Percentiles rank a stretch among this genome's conserved stretches.
Conservation (phyloP, 2,113 vertebrate genomes). For the Empidonax alnorum region DNA sequence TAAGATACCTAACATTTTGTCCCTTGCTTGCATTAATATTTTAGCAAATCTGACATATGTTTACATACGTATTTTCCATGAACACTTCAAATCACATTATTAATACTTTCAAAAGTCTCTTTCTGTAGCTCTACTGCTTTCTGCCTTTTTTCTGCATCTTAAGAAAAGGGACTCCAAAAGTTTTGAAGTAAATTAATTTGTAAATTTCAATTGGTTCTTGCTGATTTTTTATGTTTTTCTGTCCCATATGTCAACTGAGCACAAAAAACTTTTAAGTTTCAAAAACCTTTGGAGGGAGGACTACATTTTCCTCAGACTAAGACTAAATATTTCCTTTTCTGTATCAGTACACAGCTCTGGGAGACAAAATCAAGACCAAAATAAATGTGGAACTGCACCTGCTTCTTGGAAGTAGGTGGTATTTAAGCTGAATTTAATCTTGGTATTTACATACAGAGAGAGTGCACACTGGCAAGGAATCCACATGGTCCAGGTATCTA, state of each 20-base stretch:
- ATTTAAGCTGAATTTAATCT: slow-evolving; percentile 44
- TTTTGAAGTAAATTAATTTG: background rate
- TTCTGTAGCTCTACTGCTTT: background rate
- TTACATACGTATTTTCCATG: background rate
- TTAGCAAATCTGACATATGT: background rate
- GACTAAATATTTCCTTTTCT: background rate
- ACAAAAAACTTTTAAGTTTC: background rate
- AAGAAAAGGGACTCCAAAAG: background rate
- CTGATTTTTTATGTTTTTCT: background rate
- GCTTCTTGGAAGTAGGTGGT: background rate
- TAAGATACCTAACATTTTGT: background rate
- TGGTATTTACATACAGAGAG: background rate
- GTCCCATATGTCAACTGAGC: background rate
- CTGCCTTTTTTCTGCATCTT: background rate
- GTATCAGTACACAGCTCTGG: background rate
- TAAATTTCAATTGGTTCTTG: background rate
- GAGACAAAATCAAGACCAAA: background rate
- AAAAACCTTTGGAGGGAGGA: background rate
- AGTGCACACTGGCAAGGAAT: background rate
- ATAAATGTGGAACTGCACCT: background rate
- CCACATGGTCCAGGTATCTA: background rate
- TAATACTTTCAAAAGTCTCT: background rate
- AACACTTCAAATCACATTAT: background rate
- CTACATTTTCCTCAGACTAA: background rate
- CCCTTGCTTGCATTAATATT: background rate